These are phyloP conservation scores for Notothenia rossii DNA, from an alignment of 2,113 vertebrate genomes.

Conservation along the genomic window DNA sequence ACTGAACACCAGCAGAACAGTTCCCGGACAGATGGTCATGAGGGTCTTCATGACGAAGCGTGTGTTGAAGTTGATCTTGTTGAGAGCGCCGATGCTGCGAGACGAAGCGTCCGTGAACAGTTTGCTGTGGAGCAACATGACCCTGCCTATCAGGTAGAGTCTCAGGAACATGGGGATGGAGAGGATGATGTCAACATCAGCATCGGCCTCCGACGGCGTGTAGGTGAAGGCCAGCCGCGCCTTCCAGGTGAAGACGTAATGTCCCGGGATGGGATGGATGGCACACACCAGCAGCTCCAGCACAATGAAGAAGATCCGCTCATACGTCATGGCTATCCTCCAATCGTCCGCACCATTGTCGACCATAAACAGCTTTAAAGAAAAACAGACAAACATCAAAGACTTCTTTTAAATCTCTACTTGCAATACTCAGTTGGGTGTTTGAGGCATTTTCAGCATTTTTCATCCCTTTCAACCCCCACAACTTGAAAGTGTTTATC, in stretches of 20 bases:
- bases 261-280: conserved; percentile 94
- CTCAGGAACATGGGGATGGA: conserved; percentile 96
- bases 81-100: conserved; percentile 90
- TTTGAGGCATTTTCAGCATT: neutral
- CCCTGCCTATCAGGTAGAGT: conserved; percentile 93
- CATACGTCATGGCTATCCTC: conserved; percentile 95
- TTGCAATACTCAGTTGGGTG: neutral
- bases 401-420: neutral
- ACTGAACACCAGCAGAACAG: conserved; percentile 94
- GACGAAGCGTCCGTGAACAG: conserved; percentile 94
- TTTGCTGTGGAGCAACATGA: conserved; percentile 94
- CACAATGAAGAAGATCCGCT: conserved; percentile 92
- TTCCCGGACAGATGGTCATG: conserved; percentile 96
- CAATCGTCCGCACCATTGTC: conserved; percentile 96
- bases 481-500: neutral
- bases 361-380: conserved; percentile 92
- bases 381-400: neutral
- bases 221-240: conserved; percentile 92
- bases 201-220: conserved; percentile 88
- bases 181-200: conserved; percentile 93
- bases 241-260: conserved; percentile 94
- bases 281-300: conserved; percentile 94
- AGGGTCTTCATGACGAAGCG: conserved; percentile 97
- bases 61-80: conserved; percentile 96
- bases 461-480: too few species aligned